Evolutionary conservation across 1,140 invertebrate genomes (phyloP), one percentile per base, ranked within the genome.

Genomic region (Pantala flavescens): DNA sequence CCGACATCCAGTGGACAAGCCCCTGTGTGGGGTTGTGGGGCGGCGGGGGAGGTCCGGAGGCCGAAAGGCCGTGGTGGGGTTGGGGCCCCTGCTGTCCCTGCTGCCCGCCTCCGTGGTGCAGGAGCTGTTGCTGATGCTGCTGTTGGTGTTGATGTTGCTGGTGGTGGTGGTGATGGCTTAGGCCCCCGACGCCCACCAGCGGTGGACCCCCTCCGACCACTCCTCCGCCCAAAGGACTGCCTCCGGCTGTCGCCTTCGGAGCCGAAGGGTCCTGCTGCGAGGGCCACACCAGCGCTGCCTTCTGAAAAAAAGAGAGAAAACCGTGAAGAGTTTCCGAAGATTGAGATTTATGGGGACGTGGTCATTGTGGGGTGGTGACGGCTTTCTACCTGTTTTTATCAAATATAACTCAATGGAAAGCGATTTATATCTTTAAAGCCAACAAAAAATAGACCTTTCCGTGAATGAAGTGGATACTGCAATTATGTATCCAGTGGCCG

Each of bases 1-100:
- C 90, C 78, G 90, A 91, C 90, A 92, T 92, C 90, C 91, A 92
- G 83, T 93, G 90, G 75, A 91, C 90, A 77, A 92, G 84, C 74
- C 87, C 89, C 78, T 76, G 81, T 77, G 72, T 77, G 70, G 75
- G 72, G 19, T 76, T 77, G 43, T 42, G 49, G 43, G 71, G 19
- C 19, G 71, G 71, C 16, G 75, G 72, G 24, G 71, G 71, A 19
- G 75, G 72, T 81, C 16, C 90, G 79, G 90, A 91, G 90, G 92
- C 91, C 90, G 90, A 92, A 83, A 92, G 90, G 75, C 91, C 90
- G 77, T 91, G 84, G 75, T 87, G 89, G 78, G 75, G 81, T 78
- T 71, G 76, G 43, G 75, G 72, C n/a, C 77, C 78, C 42, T 42
- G 49, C 28, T 36, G 19, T 21, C 28, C 74, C 21, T 74, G 72